Percentiles rank a stretch among this genome's conserved stretches.
Evolutionary conservation across 2,797 vertebrate species (phyloP).

Genomic region (Oceanodroma leucorhoa): DNA sequence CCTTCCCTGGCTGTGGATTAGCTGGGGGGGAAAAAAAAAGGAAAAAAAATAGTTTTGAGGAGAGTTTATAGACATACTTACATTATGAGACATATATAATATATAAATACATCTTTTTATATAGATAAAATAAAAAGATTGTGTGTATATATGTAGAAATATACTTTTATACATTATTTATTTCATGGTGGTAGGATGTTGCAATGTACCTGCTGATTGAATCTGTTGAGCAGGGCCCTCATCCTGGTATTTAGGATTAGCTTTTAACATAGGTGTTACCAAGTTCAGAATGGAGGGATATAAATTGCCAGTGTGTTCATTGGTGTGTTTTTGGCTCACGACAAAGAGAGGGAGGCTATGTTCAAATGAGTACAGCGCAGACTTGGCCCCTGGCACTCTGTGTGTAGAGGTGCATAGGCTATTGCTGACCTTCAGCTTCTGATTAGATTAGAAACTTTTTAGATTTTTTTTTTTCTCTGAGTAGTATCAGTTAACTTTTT

Average conservation of each 20-base stretch:
- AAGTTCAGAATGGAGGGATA: neutral
- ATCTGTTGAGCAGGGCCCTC: neutral
- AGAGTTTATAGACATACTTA: neutral
- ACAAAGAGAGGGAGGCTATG: neutral
- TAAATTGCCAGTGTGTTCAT: accelerated
- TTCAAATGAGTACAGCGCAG: neutral
- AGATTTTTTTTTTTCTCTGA: neutral
- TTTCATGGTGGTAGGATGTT: neutral
- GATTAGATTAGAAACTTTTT: neutral
- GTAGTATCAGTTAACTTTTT: neutral
- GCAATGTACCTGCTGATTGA: neutral
- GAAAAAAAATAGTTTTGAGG: neutral
- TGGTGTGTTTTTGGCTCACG: neutral
- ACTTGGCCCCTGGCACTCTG: neutral
- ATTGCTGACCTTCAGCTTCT: neutral
- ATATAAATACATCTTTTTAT: neutral
- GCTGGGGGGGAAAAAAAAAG: no score
- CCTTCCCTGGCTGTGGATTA: neutral
- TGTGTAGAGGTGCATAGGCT: neutral
- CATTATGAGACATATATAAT: neutral
- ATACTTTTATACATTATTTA: neutral
- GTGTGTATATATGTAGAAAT: neutral
- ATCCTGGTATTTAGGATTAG: neutral
- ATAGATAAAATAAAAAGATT: neutral
- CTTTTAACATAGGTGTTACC: neutral